Evolutionary conservation across 2,888 invertebrate genomes (phyloP).

Genomic region (Glyphotaelius pellucidus): DNA sequence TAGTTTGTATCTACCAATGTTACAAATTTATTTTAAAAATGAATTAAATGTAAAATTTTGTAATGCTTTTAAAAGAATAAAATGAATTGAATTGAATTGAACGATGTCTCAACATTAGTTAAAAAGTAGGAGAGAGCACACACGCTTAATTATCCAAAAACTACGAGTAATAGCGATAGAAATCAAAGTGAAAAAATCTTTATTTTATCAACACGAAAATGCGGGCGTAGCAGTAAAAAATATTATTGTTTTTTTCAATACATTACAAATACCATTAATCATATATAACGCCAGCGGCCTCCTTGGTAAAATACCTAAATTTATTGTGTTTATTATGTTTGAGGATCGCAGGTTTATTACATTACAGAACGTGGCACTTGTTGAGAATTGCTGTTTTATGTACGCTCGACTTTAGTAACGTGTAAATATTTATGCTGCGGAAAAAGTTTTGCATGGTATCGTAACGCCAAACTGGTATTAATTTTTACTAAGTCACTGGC

Average conservation of each 20-base stretch:
- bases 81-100: no score
- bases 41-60: no score
- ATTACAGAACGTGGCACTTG: not conserved
- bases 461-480: not conserved
- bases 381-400: conserved; percentile 13
- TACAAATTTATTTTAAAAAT: no score
- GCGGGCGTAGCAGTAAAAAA: not conserved
- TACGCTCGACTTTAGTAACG: not conserved
- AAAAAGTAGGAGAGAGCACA: no score
- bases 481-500: not conserved
- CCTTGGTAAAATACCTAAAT: not conserved
- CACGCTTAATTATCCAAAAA: no score
- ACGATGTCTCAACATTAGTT: no score
- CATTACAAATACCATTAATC: not conserved
- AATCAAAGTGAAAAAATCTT: no score
- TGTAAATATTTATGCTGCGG: not conserved
- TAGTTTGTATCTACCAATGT: no score
- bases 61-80: no score
- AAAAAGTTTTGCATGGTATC: not conserved
- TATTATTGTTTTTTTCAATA: not conserved
- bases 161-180: no score
- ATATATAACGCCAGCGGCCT: not conserved
- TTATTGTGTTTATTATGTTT: not conserved
- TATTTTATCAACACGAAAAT: not conserved
- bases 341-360: not conserved